Base-by-base conservation (phyloP, 2,797 vertebrate species). In the Linurgus olivaceus region DNA sequence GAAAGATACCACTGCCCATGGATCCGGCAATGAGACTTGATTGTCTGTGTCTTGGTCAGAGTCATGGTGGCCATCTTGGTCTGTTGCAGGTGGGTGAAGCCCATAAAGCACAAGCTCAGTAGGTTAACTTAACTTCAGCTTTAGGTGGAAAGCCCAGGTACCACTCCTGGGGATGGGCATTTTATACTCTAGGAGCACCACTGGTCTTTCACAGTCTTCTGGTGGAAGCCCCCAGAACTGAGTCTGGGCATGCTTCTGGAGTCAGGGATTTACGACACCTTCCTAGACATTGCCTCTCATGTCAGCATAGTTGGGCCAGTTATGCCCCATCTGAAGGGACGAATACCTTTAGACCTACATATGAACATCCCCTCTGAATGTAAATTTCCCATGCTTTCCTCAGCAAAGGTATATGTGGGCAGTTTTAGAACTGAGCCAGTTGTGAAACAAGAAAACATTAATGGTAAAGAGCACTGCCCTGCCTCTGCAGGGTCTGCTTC, bases 281-380 rank as follows among this genome's bases (percentile, higher is more conserved):
- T 47, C 33, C n/a, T 28, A 67, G 71, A 45, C 18, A 16, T 20
- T 38, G 54, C 18, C 12, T 81, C 26, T 54, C 23, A 20, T 31
- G 5, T 61, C 37, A 68, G 18, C 17, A 20, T 37, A 28, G 26
- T 15, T 42, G 24, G 55, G 23, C 24, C 11, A 18, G 9, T 28
- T n/a, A 16, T 23, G 23, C 3, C 24, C 4, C 24, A 33, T 23
- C 37, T 33, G 20, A 57, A 71, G 6, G 20, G 37, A 11, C 0
- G 0, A 50, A 51, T 33, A 38, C 24, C 17, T 51, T 62, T 33
- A 76, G 28, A 10, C n/a, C n/a, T 45, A 14, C 0, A 0, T 7
- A 4, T 13, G 11, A 33, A 33, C 26, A 13, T 21, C 17, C 24
- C 11, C 5, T 52, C 29, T 23, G 12, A 51, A 57, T 57, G 10